Conservation (phyloP, 2,113 vertebrate genomes). For the Acinonyx jubatus region DNA sequence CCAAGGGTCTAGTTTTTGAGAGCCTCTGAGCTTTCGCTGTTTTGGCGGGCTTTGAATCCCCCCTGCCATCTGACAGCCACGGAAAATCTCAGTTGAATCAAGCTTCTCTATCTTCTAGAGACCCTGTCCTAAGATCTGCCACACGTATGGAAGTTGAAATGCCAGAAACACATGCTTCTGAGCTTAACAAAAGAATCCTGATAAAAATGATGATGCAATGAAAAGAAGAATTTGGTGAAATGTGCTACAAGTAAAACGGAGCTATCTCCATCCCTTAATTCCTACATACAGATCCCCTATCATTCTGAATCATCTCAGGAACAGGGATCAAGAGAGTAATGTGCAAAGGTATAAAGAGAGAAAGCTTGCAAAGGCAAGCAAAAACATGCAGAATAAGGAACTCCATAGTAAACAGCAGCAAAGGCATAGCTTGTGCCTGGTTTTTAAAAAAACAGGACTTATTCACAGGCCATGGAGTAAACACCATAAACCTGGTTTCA, state of each 20-base stretch:
- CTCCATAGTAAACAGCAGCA: constrained; percentile 62
- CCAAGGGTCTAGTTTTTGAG: background rate
- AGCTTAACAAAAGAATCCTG: constrained; percentile 18
- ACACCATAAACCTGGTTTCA: constrained; percentile 69
- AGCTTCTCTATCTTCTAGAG: background rate
- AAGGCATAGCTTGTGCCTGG: constrained; percentile 55
- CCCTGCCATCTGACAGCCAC: background rate
- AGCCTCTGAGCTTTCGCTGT: background rate
- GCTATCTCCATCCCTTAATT: background rate
- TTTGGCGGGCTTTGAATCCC: background rate
- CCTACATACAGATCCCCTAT: background rate
- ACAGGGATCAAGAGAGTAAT: constrained; percentile 22
- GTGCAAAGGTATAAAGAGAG: background rate
- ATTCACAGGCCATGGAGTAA: constrained; percentile 75
- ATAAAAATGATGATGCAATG: background rate
- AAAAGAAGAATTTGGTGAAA: background rate
- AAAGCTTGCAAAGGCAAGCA: constrained; percentile 43
- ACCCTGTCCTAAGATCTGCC: background rate
- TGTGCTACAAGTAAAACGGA: background rate
- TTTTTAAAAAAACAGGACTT: constrained; percentile 54
- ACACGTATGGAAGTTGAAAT: background rate
- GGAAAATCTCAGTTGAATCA: background rate
- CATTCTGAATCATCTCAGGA: background rate
- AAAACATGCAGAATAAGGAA: background rate
- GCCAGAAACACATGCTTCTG: background rate